These are phyloP conservation scores for Cotesia chilonis DNA, from an alignment of 1,140 invertebrate species.

Conservation along the genomic window DNA sequence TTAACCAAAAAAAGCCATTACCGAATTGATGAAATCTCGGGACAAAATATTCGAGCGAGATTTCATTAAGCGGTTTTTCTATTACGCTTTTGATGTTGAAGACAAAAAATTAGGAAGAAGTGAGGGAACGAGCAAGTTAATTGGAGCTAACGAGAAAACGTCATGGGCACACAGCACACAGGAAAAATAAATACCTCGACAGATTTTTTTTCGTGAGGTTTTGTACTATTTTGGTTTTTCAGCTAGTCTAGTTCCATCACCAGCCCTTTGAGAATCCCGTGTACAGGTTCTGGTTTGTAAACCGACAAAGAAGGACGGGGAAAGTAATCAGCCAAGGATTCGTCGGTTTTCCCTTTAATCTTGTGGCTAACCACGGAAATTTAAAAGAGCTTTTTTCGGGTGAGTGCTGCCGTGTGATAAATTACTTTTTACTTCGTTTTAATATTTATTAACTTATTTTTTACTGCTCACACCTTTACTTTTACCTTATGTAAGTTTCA, in stretches of 20 bases:
- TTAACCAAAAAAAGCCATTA: neutral
- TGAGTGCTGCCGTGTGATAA: neutral
- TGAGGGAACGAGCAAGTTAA: constrained; percentile 11
- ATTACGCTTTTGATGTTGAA: neutral
- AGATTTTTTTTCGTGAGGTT: neutral
- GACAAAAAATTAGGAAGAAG: neutral
- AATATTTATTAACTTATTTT: neutral
- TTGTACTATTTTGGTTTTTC: neutral
- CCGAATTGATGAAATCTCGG: neutral
- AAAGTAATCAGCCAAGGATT: constrained; percentile 29
- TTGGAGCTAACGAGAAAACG: constrained; percentile 20
- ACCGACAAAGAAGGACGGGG: constrained; percentile 10
- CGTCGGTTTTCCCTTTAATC: constrained; percentile 27
- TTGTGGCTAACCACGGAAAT: constrained; percentile 25
- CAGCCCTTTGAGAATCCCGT: constrained; percentile 15
- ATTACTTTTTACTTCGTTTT: neutral
- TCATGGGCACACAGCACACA: neutral
- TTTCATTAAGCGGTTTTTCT: constrained; percentile 8
- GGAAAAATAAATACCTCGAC: neutral
- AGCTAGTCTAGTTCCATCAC: neutral
- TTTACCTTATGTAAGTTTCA: no score
- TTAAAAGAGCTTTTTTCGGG: neutral
- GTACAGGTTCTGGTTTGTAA: neutral
- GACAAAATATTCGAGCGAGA: neutral
- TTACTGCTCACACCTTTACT: no score